Percentiles rank a stretch among this genome's conserved stretches.
Evolutionary conservation across 2,888 invertebrate species (phyloP).

Genomic region (Anthophora plumipes): DNA sequence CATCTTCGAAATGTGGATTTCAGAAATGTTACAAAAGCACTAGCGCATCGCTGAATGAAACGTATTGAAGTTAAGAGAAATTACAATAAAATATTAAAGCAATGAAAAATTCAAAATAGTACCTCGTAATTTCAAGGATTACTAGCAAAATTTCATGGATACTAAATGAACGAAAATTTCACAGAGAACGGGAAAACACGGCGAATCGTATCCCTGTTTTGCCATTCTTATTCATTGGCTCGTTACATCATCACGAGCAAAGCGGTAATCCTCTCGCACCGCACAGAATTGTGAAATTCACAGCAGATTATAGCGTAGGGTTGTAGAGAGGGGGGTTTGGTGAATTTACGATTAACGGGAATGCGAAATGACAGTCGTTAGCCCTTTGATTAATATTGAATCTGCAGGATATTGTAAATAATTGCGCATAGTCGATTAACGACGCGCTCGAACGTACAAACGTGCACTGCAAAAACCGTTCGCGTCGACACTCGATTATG

Average conservation of each 20-base stretch:
- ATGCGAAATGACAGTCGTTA: conserved; percentile 54
- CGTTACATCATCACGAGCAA: conserved; percentile 1
- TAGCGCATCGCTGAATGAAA: too few relatives aligned
- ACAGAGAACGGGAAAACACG: neutral
- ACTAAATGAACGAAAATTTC: too few relatives aligned
- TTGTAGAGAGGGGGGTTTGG: conserved; percentile 19
- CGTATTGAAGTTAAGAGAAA: too few relatives aligned
- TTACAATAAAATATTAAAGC: too few relatives aligned
- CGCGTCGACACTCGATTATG: conserved; percentile 38
- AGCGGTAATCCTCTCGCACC: conserved; percentile 34
- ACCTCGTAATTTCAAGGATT: neutral
- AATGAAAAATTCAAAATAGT: too few relatives aligned
- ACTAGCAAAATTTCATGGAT: neutral
- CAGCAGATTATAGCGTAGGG: conserved; percentile 32
- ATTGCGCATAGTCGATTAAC: conserved; percentile 58
- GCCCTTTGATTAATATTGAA: conserved; percentile 61
- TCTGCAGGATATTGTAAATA: conserved; percentile 58
- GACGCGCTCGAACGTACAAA: conserved; percentile 45
- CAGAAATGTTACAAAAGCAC: too few relatives aligned
- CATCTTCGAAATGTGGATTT: too few relatives aligned
- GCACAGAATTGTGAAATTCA: conserved; percentile 34
- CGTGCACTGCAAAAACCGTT: conserved; percentile 42
- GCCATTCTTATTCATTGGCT: conserved; percentile 3
- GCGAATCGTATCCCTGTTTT: neutral
- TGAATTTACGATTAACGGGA: conserved; percentile 56